Conservation (phyloP, 2,888 invertebrate species). For the Gonocerus acuteangulatus region DNA sequence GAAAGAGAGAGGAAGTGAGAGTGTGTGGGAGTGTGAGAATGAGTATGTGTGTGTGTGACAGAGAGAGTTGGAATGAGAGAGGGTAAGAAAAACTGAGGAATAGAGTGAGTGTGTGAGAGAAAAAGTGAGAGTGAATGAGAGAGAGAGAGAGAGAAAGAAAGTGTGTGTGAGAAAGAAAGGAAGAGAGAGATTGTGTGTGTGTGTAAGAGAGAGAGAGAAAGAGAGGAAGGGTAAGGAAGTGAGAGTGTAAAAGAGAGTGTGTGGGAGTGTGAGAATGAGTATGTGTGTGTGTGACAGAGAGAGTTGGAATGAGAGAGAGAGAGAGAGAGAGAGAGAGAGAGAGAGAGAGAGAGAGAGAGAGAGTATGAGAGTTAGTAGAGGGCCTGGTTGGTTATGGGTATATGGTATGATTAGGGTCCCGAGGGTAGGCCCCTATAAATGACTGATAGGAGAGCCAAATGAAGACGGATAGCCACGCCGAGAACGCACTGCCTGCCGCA, state of each 20-base stretch:
- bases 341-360: too few species aligned
- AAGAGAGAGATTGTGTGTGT: too few species aligned
- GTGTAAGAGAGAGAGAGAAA: too few species aligned
- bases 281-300: slow-evolving; percentile 14
- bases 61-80: too few species aligned
- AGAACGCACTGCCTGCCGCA: background rate
- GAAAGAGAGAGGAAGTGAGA: background rate
- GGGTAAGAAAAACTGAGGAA: slow-evolving; percentile 10
- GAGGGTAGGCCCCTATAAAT: slow-evolving; percentile 24
- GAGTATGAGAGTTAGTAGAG: too few species aligned
- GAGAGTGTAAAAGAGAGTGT: background rate
- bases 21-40: background rate
- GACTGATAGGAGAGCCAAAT: slow-evolving; percentile 25
- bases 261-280: background rate
- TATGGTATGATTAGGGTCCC: slow-evolving; percentile 10
- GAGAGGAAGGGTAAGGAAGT: too few species aligned
- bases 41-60: slow-evolving; percentile 14
- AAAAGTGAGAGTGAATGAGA: too few species aligned
- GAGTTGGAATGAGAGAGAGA: too few species aligned
- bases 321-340: slow-evolving; percentile 13
- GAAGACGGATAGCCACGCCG: background rate
- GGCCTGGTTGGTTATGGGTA: background rate
- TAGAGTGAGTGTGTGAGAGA: too few species aligned
- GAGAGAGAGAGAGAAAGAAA: too few species aligned
- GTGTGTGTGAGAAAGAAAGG: too few species aligned